Base-by-base conservation (phyloP, 53 echinoderm and acorn worm species). In the Mesocentrotus franciscanus region DNA sequence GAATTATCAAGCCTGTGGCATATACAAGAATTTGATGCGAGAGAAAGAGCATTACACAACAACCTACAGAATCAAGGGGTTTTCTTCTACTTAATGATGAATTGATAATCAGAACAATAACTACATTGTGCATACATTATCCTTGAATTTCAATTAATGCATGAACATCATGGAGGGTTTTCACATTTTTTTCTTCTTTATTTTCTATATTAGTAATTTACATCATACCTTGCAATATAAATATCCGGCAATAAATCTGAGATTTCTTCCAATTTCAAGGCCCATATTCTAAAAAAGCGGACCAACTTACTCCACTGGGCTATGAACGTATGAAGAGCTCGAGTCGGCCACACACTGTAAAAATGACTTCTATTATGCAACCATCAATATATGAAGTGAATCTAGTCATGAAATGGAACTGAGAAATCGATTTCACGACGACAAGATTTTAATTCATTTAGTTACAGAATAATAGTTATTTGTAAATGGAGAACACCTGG, bases 181-280 rank as follows among this genome's bases (percentile, higher is more conserved):
- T 60, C n/a, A 84, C 6, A 84, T 22, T 49, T 26, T 87, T 87
- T 87, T 27, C 13, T 27, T 56, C n/a, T 85, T 9, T 18, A 33
- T 81, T 56, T 87, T 87, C 57, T 3, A 34, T 91, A 62, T 7
- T 91, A 27, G 61, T 90, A 91, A 64, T 91, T 62, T 66, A 91
- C 91, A 91, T 56, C 91, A 90, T 56, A 92, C 56, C 26, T 74
- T 72, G 76, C 55, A n/a, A 92, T 76, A 92, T 92, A 92, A 74
- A 92, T 56, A 92, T 71, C 70, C 92, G 16, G 92, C 62, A 61
- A 90, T 92, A 70, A 92, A 66, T 92, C 68, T 75, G n/a, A 56
- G 24, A 91, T 34, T 89, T 17, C n/a, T 91, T 36, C 91, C 8
- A 91, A 10, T 90, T 34, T 61, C 4, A 5, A 20, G 35, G 34